Evolutionary conservation across 2,888 invertebrate genomes (phyloP), one percentile per base, ranked within the genome.

Genomic region (Spodoptera exigua): DNA sequence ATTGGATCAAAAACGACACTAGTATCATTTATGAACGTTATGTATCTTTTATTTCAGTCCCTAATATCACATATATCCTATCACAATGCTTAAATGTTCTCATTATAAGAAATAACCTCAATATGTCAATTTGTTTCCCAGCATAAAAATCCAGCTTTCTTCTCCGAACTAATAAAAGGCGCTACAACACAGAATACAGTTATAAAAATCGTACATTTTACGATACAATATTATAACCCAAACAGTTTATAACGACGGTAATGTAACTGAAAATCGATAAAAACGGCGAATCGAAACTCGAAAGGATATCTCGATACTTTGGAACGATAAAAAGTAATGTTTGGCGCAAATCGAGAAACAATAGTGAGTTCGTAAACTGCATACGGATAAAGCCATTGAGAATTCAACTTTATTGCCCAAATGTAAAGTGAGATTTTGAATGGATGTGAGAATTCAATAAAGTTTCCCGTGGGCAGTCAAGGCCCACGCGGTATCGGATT

Each of bases 291-390:
- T 76, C 74, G 70, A 71, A 75, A 78, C 85, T 86, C 84, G 80
- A 81, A 83, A 83, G 85, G 84, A 86, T 86, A 86, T 85, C 84
- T 77, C 76, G 81, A 81, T 84, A 85, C 86, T 83, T 80, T 70
- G 74, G 75, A 75, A 76, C 87, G 81, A 89, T 89, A 89, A 89
- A 90, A 90, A 85, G 87, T 88, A 87, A 89, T 86, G 88, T 86
- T 86, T 82, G 77, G 79, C 74, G 80, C 84, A 85, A 81, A 87
- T 88, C 84, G 85, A 82, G 88, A 87, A 89, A 89, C 89, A 89
- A 89, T 89, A 83, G 86, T 81, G 79, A 81, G 71, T 78, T 70
- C 76, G 75, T 75, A 78, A 80, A 81, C 80, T 82, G 80, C 78
- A 80, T 64, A 43, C 11, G 18, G 14, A 18, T 36, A 32, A 7